These are phyloP conservation scores for Sarcophaga variegata DNA, from an alignment of 2,888 invertebrate species.

Conservation along the genomic window DNA sequence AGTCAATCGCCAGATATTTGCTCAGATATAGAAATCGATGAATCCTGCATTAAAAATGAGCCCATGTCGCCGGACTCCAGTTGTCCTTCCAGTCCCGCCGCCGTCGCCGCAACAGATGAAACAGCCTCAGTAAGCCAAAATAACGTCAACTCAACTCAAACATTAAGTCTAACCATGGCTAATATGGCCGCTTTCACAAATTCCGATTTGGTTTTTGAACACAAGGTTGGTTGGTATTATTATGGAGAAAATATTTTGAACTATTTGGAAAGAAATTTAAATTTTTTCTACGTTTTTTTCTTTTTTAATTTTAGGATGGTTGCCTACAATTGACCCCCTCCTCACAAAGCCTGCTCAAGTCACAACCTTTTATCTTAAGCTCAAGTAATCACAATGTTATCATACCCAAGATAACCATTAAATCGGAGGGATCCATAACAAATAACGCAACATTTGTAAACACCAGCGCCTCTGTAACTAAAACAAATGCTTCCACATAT, in stretches of 20 bases:
- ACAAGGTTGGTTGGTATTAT: conserved; percentile 84
- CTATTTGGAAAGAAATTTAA: not conserved
- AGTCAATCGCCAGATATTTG: conserved; percentile 79
- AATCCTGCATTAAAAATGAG: conserved; percentile 87
- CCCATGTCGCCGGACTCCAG: conserved; percentile 89
- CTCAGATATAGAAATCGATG: conserved; percentile 81
- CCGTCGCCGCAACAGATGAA: conserved; percentile 70
- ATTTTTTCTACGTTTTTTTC: not conserved
- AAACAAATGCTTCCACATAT: conserved; percentile 71
- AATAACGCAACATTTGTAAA: conserved; percentile 56
- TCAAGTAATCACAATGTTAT: conserved; percentile 82
- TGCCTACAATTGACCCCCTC: conserved; percentile 84
- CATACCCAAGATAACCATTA: conserved; percentile 87
- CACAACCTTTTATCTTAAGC: conserved; percentile 77
- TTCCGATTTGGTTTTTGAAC: conserved; percentile 85
- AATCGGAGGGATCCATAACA: conserved; percentile 83
- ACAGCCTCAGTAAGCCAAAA: conserved; percentile 42
- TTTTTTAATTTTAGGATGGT: conserved; percentile 82
- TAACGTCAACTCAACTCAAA: conserved; percentile 61
- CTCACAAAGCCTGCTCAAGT: conserved; percentile 83
- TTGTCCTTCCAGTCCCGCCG: conserved; percentile 86
- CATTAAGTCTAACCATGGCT: conserved; percentile 78
- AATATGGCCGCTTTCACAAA: conserved; percentile 83
- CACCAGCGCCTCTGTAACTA: conserved; percentile 58
- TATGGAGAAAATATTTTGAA: not conserved